Conservation (phyloP, 1,140 invertebrate species). For the Ceratoteleas bidentatus region DNA sequence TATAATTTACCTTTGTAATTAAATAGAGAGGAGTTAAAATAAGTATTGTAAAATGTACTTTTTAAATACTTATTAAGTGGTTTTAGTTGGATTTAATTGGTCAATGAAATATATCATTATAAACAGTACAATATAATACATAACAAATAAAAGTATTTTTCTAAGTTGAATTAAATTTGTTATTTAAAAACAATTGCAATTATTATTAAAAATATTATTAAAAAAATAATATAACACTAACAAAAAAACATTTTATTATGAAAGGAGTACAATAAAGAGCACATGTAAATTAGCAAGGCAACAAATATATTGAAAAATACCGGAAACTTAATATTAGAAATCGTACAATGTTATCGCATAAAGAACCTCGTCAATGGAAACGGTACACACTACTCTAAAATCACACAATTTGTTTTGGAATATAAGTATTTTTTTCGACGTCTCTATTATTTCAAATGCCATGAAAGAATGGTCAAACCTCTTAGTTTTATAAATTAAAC, state of each 20-base stretch:
- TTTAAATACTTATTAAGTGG: neutral
- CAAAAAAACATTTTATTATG: neutral
- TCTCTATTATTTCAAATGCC: constrained; percentile 21
- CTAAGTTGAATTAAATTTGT: no score
- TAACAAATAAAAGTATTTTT: no score
- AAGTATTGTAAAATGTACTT: neutral
- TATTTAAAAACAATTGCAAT: no score
- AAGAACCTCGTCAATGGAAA: neutral
- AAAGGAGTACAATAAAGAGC: neutral
- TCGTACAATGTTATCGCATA: constrained; percentile 13
- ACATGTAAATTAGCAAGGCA: no score
- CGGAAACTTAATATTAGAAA: neutral
- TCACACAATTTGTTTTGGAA: constrained; percentile 2
- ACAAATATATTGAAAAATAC: no score
- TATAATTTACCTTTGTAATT: neutral
- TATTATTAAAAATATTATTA: no score
- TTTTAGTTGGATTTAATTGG: no score
- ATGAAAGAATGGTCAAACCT: constrained; percentile 8
- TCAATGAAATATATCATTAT: no score
- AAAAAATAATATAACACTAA: no score
- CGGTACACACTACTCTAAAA: neutral
- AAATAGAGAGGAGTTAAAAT: neutral
- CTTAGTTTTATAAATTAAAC: constrained; percentile 1
- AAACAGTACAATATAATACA: no score
- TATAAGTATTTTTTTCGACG: neutral